These are phyloP conservation scores for Epinotia nisella DNA, from an alignment of 2,888 invertebrate genomes.

Conservation along the genomic window DNA sequence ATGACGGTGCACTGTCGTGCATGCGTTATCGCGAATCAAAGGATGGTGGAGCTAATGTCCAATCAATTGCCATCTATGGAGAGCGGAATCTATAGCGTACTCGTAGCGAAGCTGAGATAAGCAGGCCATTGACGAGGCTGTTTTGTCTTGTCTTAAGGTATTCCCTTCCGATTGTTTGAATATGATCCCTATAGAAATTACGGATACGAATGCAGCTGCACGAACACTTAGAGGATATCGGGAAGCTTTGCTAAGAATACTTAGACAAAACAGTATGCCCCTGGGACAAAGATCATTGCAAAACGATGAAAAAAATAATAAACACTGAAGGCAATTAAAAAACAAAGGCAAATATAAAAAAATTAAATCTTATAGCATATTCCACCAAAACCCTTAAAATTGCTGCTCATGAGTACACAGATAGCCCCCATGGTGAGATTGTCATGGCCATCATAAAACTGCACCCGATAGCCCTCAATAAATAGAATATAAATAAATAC, in stretches of 20 bases:
- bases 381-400: conserved; percentile 36
- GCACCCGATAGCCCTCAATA: conserved; percentile 50
- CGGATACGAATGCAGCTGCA: neutral
- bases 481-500: conserved; percentile 35
- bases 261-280: no score
- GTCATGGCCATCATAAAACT: conserved; percentile 50
- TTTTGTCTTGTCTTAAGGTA: conserved; percentile 15
- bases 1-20: conserved; percentile 40
- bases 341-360: conserved; percentile 14
- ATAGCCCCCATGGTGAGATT: conserved; percentile 39
- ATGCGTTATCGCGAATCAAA: conserved; percentile 45
- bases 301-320: neutral
- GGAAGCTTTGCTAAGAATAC: no score
- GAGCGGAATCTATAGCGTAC: conserved; percentile 18
- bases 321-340: conserved; percentile 8
- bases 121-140: neutral
- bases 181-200: neutral
- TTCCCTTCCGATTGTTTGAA: neutral
- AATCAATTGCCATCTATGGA: conserved; percentile 29
- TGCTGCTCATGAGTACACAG: conserved; percentile 29
- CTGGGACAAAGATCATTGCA: neutral
- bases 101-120: neutral
- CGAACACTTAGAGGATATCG: neutral
- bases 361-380: conserved; percentile 23
- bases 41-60: conserved; percentile 42